Conservation (phyloP, 2,113 vertebrate species). For the Setophaga coronata region DNA sequence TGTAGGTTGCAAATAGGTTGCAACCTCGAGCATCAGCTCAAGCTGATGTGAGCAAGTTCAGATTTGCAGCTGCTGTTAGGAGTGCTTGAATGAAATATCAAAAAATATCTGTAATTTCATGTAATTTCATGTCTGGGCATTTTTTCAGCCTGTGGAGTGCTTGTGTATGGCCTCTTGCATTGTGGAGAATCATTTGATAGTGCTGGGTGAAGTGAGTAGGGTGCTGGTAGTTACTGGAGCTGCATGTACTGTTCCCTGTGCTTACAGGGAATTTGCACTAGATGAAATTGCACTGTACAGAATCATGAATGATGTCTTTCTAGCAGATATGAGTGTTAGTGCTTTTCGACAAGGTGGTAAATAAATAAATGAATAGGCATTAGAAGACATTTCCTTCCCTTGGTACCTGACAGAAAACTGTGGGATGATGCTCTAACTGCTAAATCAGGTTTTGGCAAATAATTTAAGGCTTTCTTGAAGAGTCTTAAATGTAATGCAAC, state of each 20-base stretch:
- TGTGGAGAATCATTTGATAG: background rate
- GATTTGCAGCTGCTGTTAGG: background rate
- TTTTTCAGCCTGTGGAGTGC: background rate
- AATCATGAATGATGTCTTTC: background rate
- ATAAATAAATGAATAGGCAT: background rate
- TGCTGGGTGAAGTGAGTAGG: background rate
- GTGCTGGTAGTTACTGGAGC: background rate
- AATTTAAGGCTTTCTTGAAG: background rate
- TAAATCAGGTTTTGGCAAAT: background rate
- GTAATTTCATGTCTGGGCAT: background rate
- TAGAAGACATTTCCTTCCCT: background rate
- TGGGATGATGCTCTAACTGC: background rate
- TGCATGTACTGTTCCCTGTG: background rate
- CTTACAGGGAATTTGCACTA: background rate
- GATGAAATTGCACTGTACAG: background rate
- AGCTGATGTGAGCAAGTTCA: background rate
- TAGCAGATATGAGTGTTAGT: background rate
- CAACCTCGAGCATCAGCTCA: background rate
- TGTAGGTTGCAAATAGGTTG: background rate
- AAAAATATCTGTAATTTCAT: background rate
- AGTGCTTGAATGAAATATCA: background rate
- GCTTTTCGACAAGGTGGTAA: background rate
- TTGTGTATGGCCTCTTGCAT: background rate
- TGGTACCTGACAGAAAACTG: background rate
- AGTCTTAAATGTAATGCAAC: background rate